Base-by-base conservation (phyloP, 2,888 invertebrate species). In the Ceriagrion tenellum region DNA sequence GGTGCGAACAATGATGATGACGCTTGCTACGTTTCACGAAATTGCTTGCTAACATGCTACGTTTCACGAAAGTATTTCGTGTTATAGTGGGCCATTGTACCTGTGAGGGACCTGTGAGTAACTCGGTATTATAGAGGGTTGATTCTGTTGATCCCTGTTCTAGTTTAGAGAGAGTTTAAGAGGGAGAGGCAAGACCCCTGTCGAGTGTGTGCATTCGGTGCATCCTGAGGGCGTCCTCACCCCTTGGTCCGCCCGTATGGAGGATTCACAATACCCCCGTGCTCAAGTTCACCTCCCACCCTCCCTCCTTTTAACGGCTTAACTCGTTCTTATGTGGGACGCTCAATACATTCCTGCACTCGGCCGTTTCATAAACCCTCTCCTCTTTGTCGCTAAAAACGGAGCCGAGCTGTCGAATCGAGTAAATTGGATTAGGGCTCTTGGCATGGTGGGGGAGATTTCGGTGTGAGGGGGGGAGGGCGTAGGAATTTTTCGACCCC, bases 301-400 rank as follows among this genome's bases (percentile, higher is more conserved):
- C 81, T 16, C 81, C 30, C 30, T 16, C 81, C 30, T 13, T 10
- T 81, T 13, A 81, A 81, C 81, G 30, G 81, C 81, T 81, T 81
- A 81, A 81, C 81, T 81, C 81, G 30, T 81, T 81, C 81, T 81
- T 81, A 81, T 81, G 81, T 81, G 81, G 81, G 81, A 81, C 81
- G 81, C 81, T 81, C 81, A 81, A 81, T 81, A 81, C 81, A 81
- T 81, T 81, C 81, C 81, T 26, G 81, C 81, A 30, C 81, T 81
- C 35, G 81, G 30, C 35, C 81, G 81, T 81, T 81, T 81, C 81
- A 81, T 81, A 81, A 81, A 81, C 81, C n/a, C 81, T 81, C 81
- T 81, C 69, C 69, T 69, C 81, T 81, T 81, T 81, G 81, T 81
- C 81, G 81, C 8, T 59, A 59, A 8, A 30, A n/a, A 81, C n/a